Evolutionary conservation across 2,113 vertebrate genomes (phyloP), one percentile per base, ranked within the genome.

Genomic region (Rattus rattus): DNA sequence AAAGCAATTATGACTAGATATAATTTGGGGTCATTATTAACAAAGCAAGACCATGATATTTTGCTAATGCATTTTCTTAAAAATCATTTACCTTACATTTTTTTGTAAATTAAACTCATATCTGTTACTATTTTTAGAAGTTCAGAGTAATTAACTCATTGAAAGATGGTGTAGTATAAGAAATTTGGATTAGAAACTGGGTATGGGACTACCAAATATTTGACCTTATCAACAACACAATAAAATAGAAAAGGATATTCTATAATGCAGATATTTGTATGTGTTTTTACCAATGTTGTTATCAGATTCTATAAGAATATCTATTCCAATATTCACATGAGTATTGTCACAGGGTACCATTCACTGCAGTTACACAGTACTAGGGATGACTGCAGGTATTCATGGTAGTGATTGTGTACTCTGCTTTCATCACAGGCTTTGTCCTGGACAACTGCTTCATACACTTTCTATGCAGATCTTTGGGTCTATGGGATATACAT

Each of bases 11-110:
- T 96, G 39, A 95, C 88, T 92, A 96, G 20, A 72, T 69, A 86
- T 39, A 67, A 94, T 89, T 92, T 87, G 52, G 70, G 88, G 59
- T 16, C 52, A 73, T 93, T 93, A 76, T 92, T 96, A 96, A 97
- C 63, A 88, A 91, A 92, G 33, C 36, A 72, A 63, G 8, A 20
- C 1, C 47, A 0, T 79, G 43, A 28, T 87, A 61, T 16, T 90
- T 54, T 28, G 14, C 65, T 94, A 90, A 95, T 10, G 24, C 30
- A 47, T 70, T 65, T 63, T 52, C 3, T 20, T 80, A 30, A 1
- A 43, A 87, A 59, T 13, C 8, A 1, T 67, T 88, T 30, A 39
- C 24, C 3, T 52, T 90, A 73, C 3, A 22, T 72, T 86, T 54
- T 43, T 92, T 67, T 70, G 1, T 63, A 67, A 94, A 83, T 63